These are phyloP conservation scores for Channallabes apus DNA, from an alignment of 2,797 vertebrate species.

Conservation along the genomic window DNA sequence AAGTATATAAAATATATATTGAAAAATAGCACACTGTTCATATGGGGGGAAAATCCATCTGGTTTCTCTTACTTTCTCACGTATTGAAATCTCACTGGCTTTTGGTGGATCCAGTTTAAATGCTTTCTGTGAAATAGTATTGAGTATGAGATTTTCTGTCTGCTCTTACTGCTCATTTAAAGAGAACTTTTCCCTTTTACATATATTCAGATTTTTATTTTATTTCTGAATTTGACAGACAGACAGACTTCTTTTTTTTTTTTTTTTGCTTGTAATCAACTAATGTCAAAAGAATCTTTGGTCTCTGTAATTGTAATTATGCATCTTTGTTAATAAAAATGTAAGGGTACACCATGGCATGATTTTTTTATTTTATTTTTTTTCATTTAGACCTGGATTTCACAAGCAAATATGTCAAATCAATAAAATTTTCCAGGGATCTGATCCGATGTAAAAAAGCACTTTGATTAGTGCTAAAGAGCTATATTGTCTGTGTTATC, in stretches of 20 bases:
- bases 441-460: background rate
- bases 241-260: conserved; percentile 16
- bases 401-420: conserved; percentile 9
- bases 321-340: conserved; percentile 47
- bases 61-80: conserved; percentile 24
- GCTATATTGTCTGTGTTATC: conserved; percentile 23
- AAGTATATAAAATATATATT: conserved; percentile 9
- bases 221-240: conserved; percentile 26
- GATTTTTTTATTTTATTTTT: background rate
- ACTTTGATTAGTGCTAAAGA: conserved; percentile 15
- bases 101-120: conserved; percentile 19
- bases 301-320: conserved; percentile 41
- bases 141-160: conserved; percentile 17
- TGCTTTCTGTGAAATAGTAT: conserved; percentile 35
- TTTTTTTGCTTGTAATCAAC: conserved; percentile 43
- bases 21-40: background rate
- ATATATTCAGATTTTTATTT: background rate
- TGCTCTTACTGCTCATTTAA: conserved; percentile 10
- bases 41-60: background rate
- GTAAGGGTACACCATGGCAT: conserved; percentile 5
- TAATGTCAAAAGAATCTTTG: conserved; percentile 36
- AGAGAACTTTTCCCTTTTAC: conserved; percentile 9
- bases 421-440: background rate
- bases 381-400: background rate
- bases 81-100: conserved; percentile 17